These are phyloP conservation scores for Sebastiscus albofasciatus DNA, from an alignment of 2,797 vertebrate genomes.

Conservation along the genomic window DNA sequence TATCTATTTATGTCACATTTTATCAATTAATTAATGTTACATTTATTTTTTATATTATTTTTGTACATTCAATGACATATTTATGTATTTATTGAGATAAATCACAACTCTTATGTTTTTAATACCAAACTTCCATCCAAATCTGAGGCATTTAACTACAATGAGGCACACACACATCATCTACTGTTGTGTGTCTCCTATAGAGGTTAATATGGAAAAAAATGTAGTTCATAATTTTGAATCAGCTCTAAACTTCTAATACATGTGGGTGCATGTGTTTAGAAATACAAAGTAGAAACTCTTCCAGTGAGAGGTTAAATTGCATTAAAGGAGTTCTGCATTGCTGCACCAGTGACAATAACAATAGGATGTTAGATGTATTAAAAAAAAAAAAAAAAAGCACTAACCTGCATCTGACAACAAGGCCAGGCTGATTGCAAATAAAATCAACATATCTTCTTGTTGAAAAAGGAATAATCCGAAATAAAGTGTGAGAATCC, in stretches of 20 bases:
- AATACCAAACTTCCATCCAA: not conserved
- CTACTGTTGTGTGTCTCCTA: not conserved
- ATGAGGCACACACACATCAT: not conserved
- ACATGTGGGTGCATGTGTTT: not conserved
- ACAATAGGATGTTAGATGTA: conserved; percentile 9
- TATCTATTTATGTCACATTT: too few relatives aligned
- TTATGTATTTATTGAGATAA: too few relatives aligned
- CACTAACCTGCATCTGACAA: conserved; percentile 77
- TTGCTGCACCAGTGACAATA: not conserved
- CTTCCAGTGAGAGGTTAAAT: not conserved
- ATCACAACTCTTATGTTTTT: not conserved
- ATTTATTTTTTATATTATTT: too few relatives aligned
- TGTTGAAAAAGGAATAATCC: conserved; percentile 25
- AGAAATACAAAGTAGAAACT: accelerated
- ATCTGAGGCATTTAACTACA: not conserved
- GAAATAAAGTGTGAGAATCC: not conserved
- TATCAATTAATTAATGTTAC: too few relatives aligned
- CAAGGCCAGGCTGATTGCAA: conserved; percentile 56
- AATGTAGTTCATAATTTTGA: accelerated
- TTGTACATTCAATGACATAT: too few relatives aligned
- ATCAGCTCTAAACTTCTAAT: not conserved
- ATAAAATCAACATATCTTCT: conserved; percentile 65
- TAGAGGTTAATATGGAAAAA: not conserved
- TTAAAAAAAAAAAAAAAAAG: not conserved
- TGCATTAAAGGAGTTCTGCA: conserved; percentile 10